Conservation (phyloP, 1,140 invertebrate species). For the Ridgeia piscesae region DNA sequence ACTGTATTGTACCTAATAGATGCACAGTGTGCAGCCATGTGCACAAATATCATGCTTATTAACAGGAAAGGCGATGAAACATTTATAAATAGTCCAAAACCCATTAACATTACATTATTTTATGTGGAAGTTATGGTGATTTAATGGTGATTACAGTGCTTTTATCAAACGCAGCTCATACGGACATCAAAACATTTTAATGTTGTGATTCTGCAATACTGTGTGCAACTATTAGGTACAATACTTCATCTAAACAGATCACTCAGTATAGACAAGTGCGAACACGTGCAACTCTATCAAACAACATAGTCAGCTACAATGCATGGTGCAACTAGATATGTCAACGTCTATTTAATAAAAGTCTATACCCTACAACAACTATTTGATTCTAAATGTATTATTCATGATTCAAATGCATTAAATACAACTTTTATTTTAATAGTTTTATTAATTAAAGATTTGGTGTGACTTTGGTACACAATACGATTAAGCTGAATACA, state of each 20-base stretch:
- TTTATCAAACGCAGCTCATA: not conserved
- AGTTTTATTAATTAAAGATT: too few species aligned
- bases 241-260: not conserved
- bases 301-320: not conserved
- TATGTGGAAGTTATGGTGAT: too few species aligned
- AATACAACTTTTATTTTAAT: too few species aligned
- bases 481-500: not conserved
- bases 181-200: not conserved
- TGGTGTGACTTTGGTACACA: not conserved
- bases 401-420: not conserved
- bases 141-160: not conserved
- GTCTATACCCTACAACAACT: not conserved
- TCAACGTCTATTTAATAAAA: not conserved
- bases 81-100: not conserved
- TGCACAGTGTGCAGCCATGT: not conserved
- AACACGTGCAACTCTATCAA: not conserved
- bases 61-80: not conserved
- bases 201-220: not conserved
- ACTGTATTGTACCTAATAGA: not conserved
- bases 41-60: not conserved
- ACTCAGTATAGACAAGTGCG: not conserved
- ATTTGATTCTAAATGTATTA: too few species aligned
- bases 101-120: not conserved
- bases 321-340: not conserved
- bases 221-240: not conserved